Evolutionary conservation across 2,888 invertebrate genomes (phyloP).

Genomic region (Hemistola chrysoprasaria): DNA sequence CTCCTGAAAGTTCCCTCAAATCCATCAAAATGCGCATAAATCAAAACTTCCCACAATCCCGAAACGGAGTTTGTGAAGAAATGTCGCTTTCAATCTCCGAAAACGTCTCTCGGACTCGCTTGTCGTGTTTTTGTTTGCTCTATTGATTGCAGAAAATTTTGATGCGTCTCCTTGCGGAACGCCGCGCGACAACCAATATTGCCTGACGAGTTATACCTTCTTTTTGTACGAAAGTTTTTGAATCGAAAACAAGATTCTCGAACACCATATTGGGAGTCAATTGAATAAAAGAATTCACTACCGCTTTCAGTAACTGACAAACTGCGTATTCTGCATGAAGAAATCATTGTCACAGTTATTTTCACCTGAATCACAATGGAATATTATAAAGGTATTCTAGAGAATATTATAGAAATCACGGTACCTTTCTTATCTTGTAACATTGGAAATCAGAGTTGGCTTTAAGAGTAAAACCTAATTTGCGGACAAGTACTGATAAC

Average conservation of each 20-base stretch:
- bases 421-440: conserved; percentile 1
- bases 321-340: conserved; percentile 1
- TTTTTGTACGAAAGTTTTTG: conserved; percentile 20
- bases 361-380: too few relatives aligned
- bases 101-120: conserved; percentile 42
- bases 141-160: conserved; percentile 35
- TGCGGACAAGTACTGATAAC: conserved; percentile 13
- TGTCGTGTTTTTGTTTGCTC: conserved; percentile 41
- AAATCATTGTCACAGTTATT: conserved; percentile 3
- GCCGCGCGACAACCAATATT: conserved; percentile 3
- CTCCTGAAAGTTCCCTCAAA: conserved; percentile 37
- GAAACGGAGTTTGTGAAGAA: conserved; percentile 38
- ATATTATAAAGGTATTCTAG: too few relatives aligned
- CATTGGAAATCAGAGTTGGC: not conserved
- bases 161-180: conserved; percentile 30
- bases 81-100: conserved; percentile 50
- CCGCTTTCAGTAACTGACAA: conserved; percentile 11
- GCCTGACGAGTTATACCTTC: conserved; percentile 8
- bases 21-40: conserved; percentile 67
- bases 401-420: too few relatives aligned
- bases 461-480: conserved; percentile 17
- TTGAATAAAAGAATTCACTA: conserved; percentile 23
- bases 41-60: conserved; percentile 56
- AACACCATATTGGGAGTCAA: conserved; percentile 23
- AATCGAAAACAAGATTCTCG: conserved; percentile 19